Evolutionary conservation across 2,113 vertebrate genomes (phyloP).

Genomic region (Eudyptes chrysolophus): DNA sequence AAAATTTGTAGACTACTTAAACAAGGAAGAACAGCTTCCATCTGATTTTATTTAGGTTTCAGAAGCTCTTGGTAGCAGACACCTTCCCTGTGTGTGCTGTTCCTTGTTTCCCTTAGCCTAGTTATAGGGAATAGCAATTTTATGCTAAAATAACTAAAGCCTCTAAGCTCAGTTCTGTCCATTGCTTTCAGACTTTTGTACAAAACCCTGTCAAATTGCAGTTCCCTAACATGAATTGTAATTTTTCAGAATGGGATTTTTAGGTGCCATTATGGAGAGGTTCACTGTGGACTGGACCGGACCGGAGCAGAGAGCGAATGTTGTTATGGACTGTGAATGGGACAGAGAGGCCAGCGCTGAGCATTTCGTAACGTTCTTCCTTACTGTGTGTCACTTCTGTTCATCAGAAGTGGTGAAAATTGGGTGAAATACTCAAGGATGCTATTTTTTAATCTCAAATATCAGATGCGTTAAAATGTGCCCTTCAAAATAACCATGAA

Average conservation of each 20-base stretch:
- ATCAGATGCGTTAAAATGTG: neutral
- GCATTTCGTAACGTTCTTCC: fast-evolving
- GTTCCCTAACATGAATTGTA: neutral
- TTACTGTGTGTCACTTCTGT: neutral
- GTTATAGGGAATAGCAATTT: neutral
- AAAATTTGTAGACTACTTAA: fast-evolving
- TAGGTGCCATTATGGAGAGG: neutral
- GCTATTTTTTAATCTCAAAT: neutral
- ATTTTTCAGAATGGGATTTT: neutral
- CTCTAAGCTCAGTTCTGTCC: neutral
- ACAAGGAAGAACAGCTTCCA: neutral
- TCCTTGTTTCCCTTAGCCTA: neutral
- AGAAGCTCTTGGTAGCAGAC: neutral
- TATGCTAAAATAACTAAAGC: neutral
- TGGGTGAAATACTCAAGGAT: neutral
- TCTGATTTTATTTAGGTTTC: neutral
- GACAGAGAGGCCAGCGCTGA: neutral
- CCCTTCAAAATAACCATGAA: neutral
- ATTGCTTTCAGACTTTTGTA: neutral
- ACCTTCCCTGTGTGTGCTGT: neutral
- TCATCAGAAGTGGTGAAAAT: neutral
- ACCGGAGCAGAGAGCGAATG: neutral
- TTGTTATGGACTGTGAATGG: neutral
- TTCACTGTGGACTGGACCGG: neutral
- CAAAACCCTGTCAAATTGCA: neutral